These are phyloP conservation scores for Protomyctophum bolini DNA, from an alignment of 2,113 vertebrate genomes.

Conservation along the genomic window DNA sequence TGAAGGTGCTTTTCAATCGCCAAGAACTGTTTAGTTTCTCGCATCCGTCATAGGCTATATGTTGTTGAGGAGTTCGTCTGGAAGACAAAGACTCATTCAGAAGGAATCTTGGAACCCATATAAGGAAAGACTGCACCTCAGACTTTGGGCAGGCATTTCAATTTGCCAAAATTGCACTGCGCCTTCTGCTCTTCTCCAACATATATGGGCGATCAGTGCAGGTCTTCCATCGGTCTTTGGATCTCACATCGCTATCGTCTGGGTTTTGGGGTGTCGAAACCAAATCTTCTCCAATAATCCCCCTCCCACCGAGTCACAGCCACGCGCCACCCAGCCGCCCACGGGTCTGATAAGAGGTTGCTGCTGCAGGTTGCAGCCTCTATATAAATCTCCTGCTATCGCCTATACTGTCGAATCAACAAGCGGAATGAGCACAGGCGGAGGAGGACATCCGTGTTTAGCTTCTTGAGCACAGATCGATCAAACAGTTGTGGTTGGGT, in stretches of 20 bases:
- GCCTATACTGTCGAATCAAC: constrained; percentile 35
- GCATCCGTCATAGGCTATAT: constrained; percentile 53
- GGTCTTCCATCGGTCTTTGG: constrained; percentile 45
- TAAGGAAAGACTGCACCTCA: constrained; percentile 12
- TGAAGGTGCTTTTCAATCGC: constrained; percentile 38
- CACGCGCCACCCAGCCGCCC: constrained; percentile 63
- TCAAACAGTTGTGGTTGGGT: constrained; percentile 19
- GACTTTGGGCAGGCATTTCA: constrained; percentile 53
- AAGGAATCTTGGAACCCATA: constrained; percentile 41
- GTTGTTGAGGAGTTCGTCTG: constrained; percentile 57
- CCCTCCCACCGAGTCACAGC: neutral
- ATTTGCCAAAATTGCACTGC: constrained; percentile 49
- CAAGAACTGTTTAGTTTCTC: constrained; percentile 51
- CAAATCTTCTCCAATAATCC: constrained; percentile 51
- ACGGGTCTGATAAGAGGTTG: constrained; percentile 66
- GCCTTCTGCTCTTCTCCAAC: constrained; percentile 28
- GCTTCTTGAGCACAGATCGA: constrained; percentile 41
- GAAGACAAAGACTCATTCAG: constrained; percentile 63
- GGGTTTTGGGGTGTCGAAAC: constrained; percentile 19
- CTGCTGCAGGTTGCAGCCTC: constrained; percentile 9
- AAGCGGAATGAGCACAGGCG: neutral
- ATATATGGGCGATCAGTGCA: constrained; percentile 45
- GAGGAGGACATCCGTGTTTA: constrained; percentile 18
- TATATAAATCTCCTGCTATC: constrained; percentile 37
- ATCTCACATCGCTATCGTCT: constrained; percentile 54